Base-by-base conservation (phyloP, 2,888 invertebrate genomes). In the Hydriomena furcata region DNA sequence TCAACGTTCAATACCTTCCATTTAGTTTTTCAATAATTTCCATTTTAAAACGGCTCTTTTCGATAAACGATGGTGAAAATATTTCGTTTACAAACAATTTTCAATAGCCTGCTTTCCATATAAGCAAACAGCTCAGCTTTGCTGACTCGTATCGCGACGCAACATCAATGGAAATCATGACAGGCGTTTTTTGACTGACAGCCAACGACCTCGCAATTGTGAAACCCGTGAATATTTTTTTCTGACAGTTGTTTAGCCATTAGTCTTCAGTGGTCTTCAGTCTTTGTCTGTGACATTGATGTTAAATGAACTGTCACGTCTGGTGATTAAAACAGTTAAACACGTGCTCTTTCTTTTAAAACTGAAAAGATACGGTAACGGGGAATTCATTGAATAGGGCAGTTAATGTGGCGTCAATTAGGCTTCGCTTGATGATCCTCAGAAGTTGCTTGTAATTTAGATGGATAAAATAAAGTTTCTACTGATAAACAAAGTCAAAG, bases 271-370 rank as follows among this genome's bases (percentile, higher is more conserved):
- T 35, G 30, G 25, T 70, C 66, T 68, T 60, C 65, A 53, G 58
- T 73, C 71, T 69, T 78, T 77, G 78, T 77, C 74, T 73, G 50
- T 76, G 79, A 77, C 80, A 79, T 79, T 79, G 72, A 80, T 82
- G 81, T 72, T 73, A 76, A 84, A 81, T 81, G 77, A 82, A 79
- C 74, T 83, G 81, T 78, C 76, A 70, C 72, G 70, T 73, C 66
- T 66, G 62, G 56, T 57, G 72, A 75, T 74, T 68, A 66, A 70
- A 66, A 76, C 77, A 66, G 75, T 79, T 73, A 71, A 51, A 48
- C 55, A 45, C 50, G 47, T 46, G 41, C 41, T 23, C 11, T 37
- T 38, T 51, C 34, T 52, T 52, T 40, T 32, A 31, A 8, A 17
- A 34, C 12, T 35, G 2, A 30, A 24, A 35, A 17, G 12, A 40